Base-by-base conservation (phyloP, 37 sponge, comb jelly and placozoan species). In the Amphimedon queenslandica region DNA sequence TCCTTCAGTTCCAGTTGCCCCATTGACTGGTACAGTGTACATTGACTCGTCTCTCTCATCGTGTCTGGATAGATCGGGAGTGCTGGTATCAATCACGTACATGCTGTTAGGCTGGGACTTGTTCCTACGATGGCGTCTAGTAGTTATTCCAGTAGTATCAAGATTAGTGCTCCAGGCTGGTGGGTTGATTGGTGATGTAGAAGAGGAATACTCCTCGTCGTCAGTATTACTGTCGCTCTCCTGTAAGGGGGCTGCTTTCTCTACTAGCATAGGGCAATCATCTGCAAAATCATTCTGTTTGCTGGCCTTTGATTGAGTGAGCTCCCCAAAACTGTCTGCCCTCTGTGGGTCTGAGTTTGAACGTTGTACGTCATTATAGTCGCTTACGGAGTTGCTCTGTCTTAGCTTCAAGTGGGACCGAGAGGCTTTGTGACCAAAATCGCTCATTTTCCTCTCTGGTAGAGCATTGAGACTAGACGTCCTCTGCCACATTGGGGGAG, bases 391-490 rank as follows among this genome's bases (percentile, higher is more conserved):
- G 13, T 47, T 13, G 13, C 53, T 47, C 53, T 47, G 53, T n/a
- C n/a, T n/a, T n/a, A n/a, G n/a, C n/a, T n/a, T n/a, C n/a, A 53
- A n/a, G n/a, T n/a, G n/a, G n/a, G n/a, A n/a, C n/a, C n/a, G n/a
- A n/a, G n/a, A n/a, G n/a, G n/a, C n/a, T n/a, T n/a, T n/a, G n/a
- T n/a, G n/a, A n/a, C n/a, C n/a, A n/a, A n/a, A n/a, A n/a, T n/a
- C n/a, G n/a, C n/a, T n/a, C n/a, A n/a, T n/a, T n/a, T n/a, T n/a
- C 40, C 30, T 57, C 42, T 70, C 71, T 1, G 10, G 6, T 18
- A 79, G 71, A 11, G 25, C 57, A 21, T 30, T 39, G 10, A 79
- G 64, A 37, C 71, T 77, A 10, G 57, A 51, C 4, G 69, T 53
- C 32, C 78, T 29, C 58, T 79, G 8, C 72, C 72, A 72, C 11